phyloP scores from a whole-genome alignment of 2,797 vertebrate species.

The Australoheros facetus region DNA sequence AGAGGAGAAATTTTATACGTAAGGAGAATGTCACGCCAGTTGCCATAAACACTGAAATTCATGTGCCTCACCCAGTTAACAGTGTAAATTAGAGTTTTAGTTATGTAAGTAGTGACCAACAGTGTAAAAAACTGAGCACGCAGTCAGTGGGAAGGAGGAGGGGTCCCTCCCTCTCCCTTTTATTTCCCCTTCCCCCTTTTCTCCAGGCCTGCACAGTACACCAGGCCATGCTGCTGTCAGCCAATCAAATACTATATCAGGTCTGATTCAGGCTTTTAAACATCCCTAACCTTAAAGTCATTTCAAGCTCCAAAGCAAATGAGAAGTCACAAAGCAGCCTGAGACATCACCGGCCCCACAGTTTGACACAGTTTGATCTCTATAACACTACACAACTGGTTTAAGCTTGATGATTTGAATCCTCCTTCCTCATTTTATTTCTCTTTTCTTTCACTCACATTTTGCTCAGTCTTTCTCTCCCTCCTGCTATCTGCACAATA shows the following conservation, averaged over 20 bases:
- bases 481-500: constrained; percentile 12
- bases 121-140: constrained; percentile 10
- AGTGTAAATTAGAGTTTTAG: constrained; percentile 51
- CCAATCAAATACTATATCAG: constrained; percentile 31
- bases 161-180: constrained; percentile 18
- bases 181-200: constrained; percentile 42
- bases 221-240: constrained; percentile 26
- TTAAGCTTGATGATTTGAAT: not conserved
- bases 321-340: not conserved
- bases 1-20: constrained; percentile 23
- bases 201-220: constrained; percentile 41
- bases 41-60: not conserved
- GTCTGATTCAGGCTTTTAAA: constrained; percentile 11
- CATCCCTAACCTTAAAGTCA: not conserved
- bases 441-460: not conserved
- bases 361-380: not conserved
- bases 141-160: constrained; percentile 35
- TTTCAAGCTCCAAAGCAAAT: not conserved
- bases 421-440: not conserved
- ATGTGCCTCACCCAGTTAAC: not conserved
- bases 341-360: not conserved
- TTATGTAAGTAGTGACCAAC: constrained; percentile 60
- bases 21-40: not conserved
- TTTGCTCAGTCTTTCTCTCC: constrained; percentile 12
- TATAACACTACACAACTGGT: not conserved